These are phyloP conservation scores for Athrips mouffetella DNA, from an alignment of 2,888 invertebrate genomes.

Conservation along the genomic window DNA sequence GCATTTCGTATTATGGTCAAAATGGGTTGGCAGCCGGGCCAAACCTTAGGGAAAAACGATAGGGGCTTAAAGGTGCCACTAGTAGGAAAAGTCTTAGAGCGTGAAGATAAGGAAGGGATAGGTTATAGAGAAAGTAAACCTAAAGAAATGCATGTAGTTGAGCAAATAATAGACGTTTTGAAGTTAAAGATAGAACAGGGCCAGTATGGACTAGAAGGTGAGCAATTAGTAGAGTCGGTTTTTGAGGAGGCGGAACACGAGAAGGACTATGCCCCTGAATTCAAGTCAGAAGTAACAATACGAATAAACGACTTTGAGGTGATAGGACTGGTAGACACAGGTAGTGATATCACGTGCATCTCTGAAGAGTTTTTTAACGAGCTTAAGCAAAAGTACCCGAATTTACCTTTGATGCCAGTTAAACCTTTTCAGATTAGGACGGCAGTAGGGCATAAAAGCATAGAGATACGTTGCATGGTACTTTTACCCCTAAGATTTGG, in stretches of 20 bases:
- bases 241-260: slow-evolving; percentile 2
- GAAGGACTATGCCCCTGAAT: background rate
- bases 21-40: slow-evolving; percentile 1
- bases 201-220: background rate
- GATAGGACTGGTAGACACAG: background rate
- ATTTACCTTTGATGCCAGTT: slow-evolving; percentile 3
- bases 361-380: slow-evolving; percentile 4
- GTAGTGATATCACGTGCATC: slow-evolving; percentile 10
- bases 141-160: background rate
- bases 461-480: background rate
- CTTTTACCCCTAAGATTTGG: background rate
- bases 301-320: background rate
- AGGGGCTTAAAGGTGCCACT: background rate
- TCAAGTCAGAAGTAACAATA: background rate
- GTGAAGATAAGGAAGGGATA: background rate
- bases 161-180: background rate
- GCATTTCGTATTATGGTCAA: background rate
- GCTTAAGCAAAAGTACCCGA: background rate
- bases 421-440: slow-evolving; percentile 4
- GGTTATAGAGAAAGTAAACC: background rate
- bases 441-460: slow-evolving; percentile 11
- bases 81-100: background rate
- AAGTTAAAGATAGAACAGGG: background rate
- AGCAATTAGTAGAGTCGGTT: background rate
- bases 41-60: background rate